Conservation (phyloP, 2,797 vertebrate species). For the Phrynocephalus guinanensis region DNA sequence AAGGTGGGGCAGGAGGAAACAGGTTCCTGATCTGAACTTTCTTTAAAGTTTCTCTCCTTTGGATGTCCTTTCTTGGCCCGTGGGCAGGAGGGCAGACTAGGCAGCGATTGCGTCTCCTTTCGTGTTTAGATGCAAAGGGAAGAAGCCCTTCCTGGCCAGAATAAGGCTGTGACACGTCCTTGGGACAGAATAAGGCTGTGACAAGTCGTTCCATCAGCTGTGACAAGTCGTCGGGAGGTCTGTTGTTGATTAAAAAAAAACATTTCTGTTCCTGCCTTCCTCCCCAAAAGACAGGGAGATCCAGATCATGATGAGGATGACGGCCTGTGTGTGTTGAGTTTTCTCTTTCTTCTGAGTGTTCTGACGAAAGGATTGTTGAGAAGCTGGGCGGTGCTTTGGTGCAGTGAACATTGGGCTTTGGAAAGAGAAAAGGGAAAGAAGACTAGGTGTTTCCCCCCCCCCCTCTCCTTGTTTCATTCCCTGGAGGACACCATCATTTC, state of each 20-base stretch:
- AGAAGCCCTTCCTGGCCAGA: neutral
- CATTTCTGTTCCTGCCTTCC: too few relatives aligned
- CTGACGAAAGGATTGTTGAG: neutral
- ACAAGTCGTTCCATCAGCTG: too few relatives aligned
- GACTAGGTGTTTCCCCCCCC: neutral
- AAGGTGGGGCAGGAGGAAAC: neutral
- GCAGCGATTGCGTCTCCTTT: too few relatives aligned
- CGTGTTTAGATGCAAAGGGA: neutral
- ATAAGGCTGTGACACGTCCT: neutral
- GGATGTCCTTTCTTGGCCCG: neutral
- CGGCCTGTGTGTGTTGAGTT: neutral
- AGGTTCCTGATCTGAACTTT: neutral
- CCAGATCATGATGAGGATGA: neutral
- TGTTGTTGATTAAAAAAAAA: neutral
- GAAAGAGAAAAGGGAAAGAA: neutral
- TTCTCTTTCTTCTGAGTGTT: neutral
- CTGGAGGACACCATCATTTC: neutral
- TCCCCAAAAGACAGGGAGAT: neutral
- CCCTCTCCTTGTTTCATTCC: neutral
- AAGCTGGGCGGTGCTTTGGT: conserved; percentile 25
- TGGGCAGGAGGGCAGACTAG: too few relatives aligned
- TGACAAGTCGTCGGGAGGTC: neutral
- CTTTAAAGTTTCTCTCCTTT: neutral
- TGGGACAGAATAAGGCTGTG: neutral
- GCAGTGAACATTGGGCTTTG: neutral